phyloP scores from a whole-genome alignment of 2,888 invertebrate species.

The Poecilobothrus nobilitatus region DNA sequence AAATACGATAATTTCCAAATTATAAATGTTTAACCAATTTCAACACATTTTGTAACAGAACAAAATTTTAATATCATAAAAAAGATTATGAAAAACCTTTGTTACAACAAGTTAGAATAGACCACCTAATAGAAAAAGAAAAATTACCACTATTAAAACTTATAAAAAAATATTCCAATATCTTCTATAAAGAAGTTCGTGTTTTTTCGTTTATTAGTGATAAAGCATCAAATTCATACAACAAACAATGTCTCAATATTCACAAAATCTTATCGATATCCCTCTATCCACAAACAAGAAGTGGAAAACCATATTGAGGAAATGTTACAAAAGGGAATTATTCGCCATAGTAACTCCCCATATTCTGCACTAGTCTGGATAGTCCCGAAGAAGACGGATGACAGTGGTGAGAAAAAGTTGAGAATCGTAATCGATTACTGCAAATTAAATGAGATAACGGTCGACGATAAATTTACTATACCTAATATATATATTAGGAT shows the following conservation, averaged over 20 bases:
- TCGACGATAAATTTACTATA: constrained; percentile 12
- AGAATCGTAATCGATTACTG: constrained; percentile 13
- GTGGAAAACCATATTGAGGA: constrained; percentile 13
- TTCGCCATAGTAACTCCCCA: constrained; percentile 16
- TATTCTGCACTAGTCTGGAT: constrained; percentile 11
- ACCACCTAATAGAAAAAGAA: no score
- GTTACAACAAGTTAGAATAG: no score
- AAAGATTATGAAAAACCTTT: no score
- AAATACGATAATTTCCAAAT: no score
- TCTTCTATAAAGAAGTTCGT: neutral
- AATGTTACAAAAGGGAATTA: constrained; percentile 16
- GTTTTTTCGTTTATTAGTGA: constrained; percentile 3
- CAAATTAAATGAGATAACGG: constrained; percentile 14
- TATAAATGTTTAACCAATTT: no score
- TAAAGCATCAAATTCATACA: constrained; percentile 5
- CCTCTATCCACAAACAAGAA: no score
- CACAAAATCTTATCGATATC: neutral
- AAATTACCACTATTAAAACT: no score
- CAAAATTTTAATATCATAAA: no score
- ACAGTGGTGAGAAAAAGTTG: constrained; percentile 9
- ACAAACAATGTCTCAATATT: neutral
- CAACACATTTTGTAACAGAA: no score
- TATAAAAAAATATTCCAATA: no score
- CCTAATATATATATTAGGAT: constrained; percentile 14
- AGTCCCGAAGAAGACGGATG: constrained; percentile 12